phyloP scores from a whole-genome alignment of 2,113 vertebrate genomes.

The Otolemur garnettii region DNA sequence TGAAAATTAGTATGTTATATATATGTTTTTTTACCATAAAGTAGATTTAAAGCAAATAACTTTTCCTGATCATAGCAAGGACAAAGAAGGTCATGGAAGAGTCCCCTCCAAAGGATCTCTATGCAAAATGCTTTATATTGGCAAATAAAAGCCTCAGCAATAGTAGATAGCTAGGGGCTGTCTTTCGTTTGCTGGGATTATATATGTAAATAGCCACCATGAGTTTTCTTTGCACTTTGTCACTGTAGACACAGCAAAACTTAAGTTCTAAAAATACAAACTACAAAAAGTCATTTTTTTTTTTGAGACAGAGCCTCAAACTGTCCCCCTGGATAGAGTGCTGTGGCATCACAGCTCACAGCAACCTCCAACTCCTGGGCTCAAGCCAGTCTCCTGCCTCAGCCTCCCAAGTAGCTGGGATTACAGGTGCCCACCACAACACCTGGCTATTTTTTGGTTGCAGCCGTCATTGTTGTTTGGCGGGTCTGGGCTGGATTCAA shows the following conservation, averaged over 20 bases:
- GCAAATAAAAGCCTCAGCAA: not conserved
- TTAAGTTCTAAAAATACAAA: not conserved
- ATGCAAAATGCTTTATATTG: not conserved
- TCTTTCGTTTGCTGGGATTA: not conserved
- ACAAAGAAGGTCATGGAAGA: not conserved
- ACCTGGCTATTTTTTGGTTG: too few species aligned
- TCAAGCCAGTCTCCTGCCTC: too few species aligned
- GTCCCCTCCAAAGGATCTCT: not conserved
- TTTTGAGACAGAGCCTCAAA: too few species aligned
- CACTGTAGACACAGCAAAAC: not conserved
- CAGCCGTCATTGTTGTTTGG: too few species aligned
- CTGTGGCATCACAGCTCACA: too few species aligned
- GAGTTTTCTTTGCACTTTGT: not conserved
- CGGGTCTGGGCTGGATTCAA: too few species aligned
- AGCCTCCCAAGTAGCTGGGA: too few species aligned
- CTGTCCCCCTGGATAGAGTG: too few species aligned
- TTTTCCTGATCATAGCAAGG: not conserved
- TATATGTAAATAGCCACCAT: not conserved
- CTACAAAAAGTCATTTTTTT: too few species aligned
- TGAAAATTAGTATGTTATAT: not conserved
- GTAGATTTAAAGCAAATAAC: not conserved
- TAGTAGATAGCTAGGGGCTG: not conserved
- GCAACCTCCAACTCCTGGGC: too few species aligned
- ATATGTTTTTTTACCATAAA: not conserved
- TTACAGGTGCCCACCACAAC: too few species aligned